Evolutionary conservation across 30 jellyfish, hydroid and myxozoan genomes (phyloP), one percentile per base, ranked within the genome.

Genomic region (Mastigias papua): DNA sequence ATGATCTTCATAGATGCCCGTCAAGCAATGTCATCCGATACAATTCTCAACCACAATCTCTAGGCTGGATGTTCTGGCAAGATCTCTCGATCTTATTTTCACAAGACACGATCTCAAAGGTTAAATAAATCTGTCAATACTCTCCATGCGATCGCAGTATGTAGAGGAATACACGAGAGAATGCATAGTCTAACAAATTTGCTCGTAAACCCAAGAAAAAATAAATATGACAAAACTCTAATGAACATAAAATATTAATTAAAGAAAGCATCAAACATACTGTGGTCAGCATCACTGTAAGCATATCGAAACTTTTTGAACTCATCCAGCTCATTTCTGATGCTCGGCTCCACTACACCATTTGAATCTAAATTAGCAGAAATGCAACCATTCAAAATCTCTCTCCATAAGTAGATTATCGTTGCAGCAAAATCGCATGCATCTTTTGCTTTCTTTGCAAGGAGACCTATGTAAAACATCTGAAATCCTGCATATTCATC

Each of bases 241-340:
- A 51, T 4, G 17, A 51, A 21, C 17, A 51, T 51, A 13, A 21
- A 51, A 51, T 1, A 10, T 8, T 5, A 51, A 51, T 17, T 51
- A 21, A 51, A 6, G 26, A 63, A 63, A 7, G 23, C 3, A 4
- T 19, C 23, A 34, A 28, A 64, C 95, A 6, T 91, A 91, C 97
- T 76, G 31, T 76, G 69, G 3, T 78, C 92, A 48, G 73, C 94
- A 30, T 60, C 72, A 29, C 98, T 97, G 76, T 90, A 95, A 25
- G 99, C 99, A 66, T 95, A 95, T 48, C 82, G 88, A 23, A 97
- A 97, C 64, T 90, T 86, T 79, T 80, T 82, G 89, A 81, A 95
- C 37, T 82, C 97, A 9, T 90, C 95, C 60, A 33, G 69, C 29
- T 86, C 97, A 62, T 95, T 95, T 66, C 48, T 82, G 30, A 95